These are phyloP conservation scores for Alca torda DNA, from an alignment of 2,797 vertebrate species.

Conservation along the genomic window DNA sequence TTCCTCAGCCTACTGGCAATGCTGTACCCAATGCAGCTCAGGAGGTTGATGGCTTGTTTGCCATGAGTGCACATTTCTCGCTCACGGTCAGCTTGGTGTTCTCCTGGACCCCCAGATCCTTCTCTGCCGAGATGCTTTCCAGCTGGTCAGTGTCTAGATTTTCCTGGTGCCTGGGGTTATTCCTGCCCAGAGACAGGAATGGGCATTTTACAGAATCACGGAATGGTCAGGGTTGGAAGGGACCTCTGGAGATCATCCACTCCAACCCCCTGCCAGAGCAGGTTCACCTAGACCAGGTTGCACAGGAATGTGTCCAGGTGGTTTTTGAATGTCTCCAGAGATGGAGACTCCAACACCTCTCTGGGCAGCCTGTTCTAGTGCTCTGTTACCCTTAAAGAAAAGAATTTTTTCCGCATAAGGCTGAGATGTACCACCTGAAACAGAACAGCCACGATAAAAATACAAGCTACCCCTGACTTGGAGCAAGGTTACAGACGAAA, in stretches of 20 bases:
- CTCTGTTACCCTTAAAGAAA: too few relatives aligned
- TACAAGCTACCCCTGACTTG: background rate
- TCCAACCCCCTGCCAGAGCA: too few relatives aligned
- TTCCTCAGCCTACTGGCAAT: background rate
- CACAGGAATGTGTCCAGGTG: too few relatives aligned
- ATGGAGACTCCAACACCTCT: too few relatives aligned
- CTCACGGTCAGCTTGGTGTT: background rate
- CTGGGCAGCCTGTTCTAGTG: too few relatives aligned
- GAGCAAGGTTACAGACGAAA: background rate
- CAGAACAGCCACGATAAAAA: background rate
- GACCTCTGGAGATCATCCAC: too few relatives aligned
- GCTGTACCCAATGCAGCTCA: background rate
- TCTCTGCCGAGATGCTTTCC: background rate
- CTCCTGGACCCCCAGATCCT: background rate
- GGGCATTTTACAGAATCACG: background rate
- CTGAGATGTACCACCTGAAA: background rate
- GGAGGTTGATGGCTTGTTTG: accelerated
- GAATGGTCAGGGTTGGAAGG: too few relatives aligned
- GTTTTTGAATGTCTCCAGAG: too few relatives aligned
- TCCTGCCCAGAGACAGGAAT: background rate
- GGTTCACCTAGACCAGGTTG: too few relatives aligned
- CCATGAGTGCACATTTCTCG: background rate
- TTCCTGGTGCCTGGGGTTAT: background rate
- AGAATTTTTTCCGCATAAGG: background rate
- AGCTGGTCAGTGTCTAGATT: background rate